phyloP scores from a whole-genome alignment of 2,113 vertebrate genomes.

The Arvicanthis niloticus region DNA sequence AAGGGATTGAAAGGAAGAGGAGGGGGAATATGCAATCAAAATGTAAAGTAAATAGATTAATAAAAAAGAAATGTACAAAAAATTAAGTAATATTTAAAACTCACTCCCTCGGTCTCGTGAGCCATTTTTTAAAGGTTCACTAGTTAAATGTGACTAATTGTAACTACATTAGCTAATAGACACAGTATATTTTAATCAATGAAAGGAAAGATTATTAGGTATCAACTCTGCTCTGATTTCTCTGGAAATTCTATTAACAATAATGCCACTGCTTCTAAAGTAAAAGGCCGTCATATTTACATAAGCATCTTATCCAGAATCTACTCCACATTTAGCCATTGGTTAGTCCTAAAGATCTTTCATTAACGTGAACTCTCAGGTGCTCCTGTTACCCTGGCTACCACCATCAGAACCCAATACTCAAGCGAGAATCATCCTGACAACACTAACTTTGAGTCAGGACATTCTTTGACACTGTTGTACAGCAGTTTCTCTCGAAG shows the following conservation, averaged over 20 bases:
- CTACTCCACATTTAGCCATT: neutral
- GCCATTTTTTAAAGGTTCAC: constrained; percentile 3
- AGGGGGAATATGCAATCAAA: too few relatives aligned
- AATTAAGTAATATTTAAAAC: constrained; percentile 31
- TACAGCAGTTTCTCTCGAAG: neutral
- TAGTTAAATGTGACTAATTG: neutral
- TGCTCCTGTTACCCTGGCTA: neutral
- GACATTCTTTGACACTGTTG: neutral
- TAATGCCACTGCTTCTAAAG: constrained; percentile 10
- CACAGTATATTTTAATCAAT: neutral
- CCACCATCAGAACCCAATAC: neutral
- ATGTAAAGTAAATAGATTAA: too few relatives aligned
- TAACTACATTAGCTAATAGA: neutral
- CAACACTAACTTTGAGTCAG: neutral
- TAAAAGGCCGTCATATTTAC: neutral
- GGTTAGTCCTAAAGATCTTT: neutral
- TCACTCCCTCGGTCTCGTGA: neutral
- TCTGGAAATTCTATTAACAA: neutral
- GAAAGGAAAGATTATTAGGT: neutral
- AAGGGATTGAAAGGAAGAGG: too few relatives aligned
- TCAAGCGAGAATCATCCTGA: neutral
- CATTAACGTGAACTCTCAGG: neutral
- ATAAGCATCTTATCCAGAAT: constrained; percentile 16
- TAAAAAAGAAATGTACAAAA: neutral
- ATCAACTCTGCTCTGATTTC: neutral